phyloP scores from a whole-genome alignment of 2,888 invertebrate genomes.

The Phragmatobia fuliginosa region DNA sequence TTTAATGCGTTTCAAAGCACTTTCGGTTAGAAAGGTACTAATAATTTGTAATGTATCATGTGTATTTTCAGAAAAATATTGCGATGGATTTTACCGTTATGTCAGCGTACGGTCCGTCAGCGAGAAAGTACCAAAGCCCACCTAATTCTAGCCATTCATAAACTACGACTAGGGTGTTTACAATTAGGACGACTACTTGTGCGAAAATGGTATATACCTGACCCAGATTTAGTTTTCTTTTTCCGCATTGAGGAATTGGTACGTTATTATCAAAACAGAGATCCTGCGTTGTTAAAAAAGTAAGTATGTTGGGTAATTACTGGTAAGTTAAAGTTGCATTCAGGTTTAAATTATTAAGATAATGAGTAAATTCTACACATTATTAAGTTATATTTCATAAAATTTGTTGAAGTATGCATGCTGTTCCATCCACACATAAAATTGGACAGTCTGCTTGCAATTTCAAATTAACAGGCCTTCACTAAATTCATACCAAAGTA shows the following conservation, averaged over 20 bases:
- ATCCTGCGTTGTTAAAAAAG: constrained; percentile 88
- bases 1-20: too few relatives aligned
- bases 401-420: too few relatives aligned
- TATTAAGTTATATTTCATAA: too few relatives aligned
- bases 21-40: too few relatives aligned
- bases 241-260: constrained; percentile 89
- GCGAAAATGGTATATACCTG: constrained; percentile 88
- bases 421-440: too few relatives aligned
- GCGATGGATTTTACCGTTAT: constrained; percentile 87
- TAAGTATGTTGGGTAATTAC: constrained; percentile 69
- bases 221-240: constrained; percentile 88
- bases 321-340: not conserved
- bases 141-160: constrained; percentile 84
- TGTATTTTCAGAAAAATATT: constrained; percentile 82
- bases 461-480: too few relatives aligned
- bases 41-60: not conserved
- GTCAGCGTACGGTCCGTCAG: constrained; percentile 87
- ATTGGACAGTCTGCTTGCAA: too few relatives aligned
- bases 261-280: constrained; percentile 81
- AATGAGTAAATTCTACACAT: not conserved
- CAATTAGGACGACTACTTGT: constrained; percentile 87
- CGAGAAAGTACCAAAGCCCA: constrained; percentile 90
- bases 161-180: constrained; percentile 86
- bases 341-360: not conserved
- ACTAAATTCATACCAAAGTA: too few relatives aligned